Conservation (phyloP, 92 coral and sea anemone species). For the Actinostola sp. region DNA sequence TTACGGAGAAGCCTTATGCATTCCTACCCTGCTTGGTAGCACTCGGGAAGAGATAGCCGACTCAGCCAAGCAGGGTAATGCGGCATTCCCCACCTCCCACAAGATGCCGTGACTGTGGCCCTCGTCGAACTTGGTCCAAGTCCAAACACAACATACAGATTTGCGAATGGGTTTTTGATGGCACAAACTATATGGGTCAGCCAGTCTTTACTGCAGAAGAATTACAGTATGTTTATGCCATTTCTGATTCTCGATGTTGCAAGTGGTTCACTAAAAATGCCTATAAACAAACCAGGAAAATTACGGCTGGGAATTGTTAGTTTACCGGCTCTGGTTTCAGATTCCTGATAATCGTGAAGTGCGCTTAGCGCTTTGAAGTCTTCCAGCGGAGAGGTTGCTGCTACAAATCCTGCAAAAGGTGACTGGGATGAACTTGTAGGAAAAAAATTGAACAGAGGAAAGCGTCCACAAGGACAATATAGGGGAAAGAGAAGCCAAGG, state of each 20-base stretch:
- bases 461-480: too few relatives aligned
- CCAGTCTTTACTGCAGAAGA: too few relatives aligned
- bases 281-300: neutral
- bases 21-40: neutral
- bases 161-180: too few relatives aligned
- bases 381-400: too few relatives aligned
- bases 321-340: constrained; percentile 6
- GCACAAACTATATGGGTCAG: too few relatives aligned
- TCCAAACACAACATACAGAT: constrained; percentile 18
- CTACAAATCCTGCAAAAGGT: too few relatives aligned
- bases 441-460: too few relatives aligned
- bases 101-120: constrained; percentile 17
- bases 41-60: neutral
- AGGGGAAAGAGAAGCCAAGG: too few relatives aligned
- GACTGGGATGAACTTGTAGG: too few relatives aligned
- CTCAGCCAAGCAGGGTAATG: neutral
- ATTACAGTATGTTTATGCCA: too few relatives aligned
- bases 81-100: neutral
- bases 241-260: too few relatives aligned
- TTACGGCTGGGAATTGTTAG: neutral
- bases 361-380: neutral
- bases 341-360: neutral
- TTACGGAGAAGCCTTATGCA: neutral
- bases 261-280: neutral
- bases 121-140: neutral